Percentiles rank a stretch among this genome's conserved stretches.
These are phyloP conservation scores for Halcyon smyrnensis DNA, from an alignment of 2,797 vertebrate species.

Conservation along the genomic window DNA sequence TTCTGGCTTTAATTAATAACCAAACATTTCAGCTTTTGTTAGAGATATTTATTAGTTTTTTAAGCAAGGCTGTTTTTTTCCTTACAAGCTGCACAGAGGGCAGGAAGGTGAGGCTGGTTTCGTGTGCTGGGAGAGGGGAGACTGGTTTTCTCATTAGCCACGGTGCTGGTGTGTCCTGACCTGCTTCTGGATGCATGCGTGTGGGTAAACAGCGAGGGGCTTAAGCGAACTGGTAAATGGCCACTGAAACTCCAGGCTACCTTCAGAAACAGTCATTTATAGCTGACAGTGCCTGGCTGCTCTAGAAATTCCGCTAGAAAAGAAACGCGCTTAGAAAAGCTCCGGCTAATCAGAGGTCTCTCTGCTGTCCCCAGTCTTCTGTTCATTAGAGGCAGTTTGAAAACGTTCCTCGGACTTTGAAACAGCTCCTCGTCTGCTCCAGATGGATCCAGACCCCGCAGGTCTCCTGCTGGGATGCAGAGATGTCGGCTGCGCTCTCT, in stretches of 20 bases:
- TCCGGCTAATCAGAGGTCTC: background rate
- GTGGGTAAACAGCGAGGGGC: background rate
- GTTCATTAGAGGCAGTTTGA: rapidly evolving
- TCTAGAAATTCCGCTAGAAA: background rate
- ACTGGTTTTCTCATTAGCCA: background rate
- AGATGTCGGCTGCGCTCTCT: background rate
- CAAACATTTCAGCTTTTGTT: background rate
- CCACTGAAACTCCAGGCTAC: background rate
- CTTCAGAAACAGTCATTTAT: background rate
- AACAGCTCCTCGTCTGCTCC: background rate
- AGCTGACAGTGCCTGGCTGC: background rate
- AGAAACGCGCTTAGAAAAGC: rapidly evolving
- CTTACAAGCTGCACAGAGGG: background rate
- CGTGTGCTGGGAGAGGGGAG: background rate
- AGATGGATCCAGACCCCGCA: background rate
- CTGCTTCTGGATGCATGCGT: rapidly evolving
- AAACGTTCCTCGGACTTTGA: background rate
- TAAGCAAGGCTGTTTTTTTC: background rate
- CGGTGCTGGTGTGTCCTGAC: background rate
- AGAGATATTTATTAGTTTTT: background rate
- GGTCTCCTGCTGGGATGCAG: background rate
- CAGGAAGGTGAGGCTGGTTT: background rate
- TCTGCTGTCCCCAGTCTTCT: background rate
- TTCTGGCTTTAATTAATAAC: slow-evolving; percentile 14
- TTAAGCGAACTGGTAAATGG: background rate